Conservation (phyloP, 2,888 invertebrate genomes). For the Athalia cordata region DNA sequence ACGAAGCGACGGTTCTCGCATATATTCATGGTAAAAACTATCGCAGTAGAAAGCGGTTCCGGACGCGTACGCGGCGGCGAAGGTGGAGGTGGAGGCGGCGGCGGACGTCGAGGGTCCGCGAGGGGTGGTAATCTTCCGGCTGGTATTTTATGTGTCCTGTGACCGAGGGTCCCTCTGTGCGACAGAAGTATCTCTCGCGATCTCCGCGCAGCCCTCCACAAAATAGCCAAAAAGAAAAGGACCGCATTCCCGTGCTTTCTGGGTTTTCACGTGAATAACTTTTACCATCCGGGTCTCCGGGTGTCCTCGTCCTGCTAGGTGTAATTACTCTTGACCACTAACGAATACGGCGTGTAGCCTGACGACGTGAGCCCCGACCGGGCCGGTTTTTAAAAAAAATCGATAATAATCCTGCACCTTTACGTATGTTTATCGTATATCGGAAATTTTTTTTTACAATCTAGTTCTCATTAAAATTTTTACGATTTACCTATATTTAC, state of each 20-base stretch:
- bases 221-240: slow-evolving; percentile 24
- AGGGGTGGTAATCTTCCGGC: slow-evolving; percentile 70
- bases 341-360: slow-evolving; percentile 11
- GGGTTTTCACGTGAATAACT: slow-evolving; percentile 37
- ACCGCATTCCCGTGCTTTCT: slow-evolving; percentile 14
- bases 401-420: slow-evolving; percentile 57
- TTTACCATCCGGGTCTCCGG: background rate
- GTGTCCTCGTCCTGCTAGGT: slow-evolving; percentile 19
- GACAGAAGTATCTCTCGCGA: slow-evolving; percentile 47
- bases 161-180: slow-evolving; percentile 57
- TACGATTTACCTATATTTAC: slow-evolving; percentile 39
- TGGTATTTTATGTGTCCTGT: slow-evolving; percentile 69
- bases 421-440: background rate
- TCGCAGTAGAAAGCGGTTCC: slow-evolving; percentile 63
- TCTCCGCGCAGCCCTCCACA: slow-evolving; percentile 33
- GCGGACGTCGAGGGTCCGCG: slow-evolving; percentile 54
- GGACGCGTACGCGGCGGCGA: slow-evolving; percentile 57
- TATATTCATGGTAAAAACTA: slow-evolving; percentile 66
- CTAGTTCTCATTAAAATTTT: slow-evolving; percentile 66
- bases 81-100: slow-evolving; percentile 51
- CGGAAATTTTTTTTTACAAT: too few relatives aligned
- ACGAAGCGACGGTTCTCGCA: slow-evolving; percentile 67
- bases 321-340: slow-evolving; percentile 35
- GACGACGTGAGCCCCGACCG: background rate
- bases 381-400: slow-evolving; percentile 56